A percentile compares a stretch with the other conserved stretches of the same genome.
phyloP scores from a whole-genome alignment of 2,888 invertebrate genomes.

The Caenorhabditis japonica region DNA sequence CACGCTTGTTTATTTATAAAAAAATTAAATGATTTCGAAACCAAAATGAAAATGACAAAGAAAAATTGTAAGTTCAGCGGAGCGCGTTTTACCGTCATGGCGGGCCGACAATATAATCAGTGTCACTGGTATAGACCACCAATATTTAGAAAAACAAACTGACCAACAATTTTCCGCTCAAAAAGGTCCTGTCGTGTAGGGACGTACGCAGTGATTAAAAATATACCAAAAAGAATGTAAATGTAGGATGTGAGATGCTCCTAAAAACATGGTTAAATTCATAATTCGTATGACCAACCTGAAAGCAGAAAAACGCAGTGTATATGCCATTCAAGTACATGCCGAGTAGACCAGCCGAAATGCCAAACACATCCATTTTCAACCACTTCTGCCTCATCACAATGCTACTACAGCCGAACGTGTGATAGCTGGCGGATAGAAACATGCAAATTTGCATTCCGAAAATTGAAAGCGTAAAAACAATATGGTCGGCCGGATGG shows the following conservation, averaged over 20 bases:
- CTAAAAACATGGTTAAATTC: constrained; percentile 53
- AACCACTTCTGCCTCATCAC: constrained; percentile 88
- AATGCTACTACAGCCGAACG: constrained; percentile 92
- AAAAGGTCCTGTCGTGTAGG: constrained; percentile 63
- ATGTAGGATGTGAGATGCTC: constrained; percentile 69
- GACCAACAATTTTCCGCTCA: constrained; percentile 53
- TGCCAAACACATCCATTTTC: constrained; percentile 92
- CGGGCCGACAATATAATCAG: too few relatives aligned
- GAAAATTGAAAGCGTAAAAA: constrained; percentile 86
- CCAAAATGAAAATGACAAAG: too few relatives aligned
- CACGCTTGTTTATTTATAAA: too few relatives aligned
- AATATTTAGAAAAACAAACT: not conserved
- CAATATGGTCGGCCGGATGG: constrained; percentile 86
- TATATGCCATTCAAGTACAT: constrained; percentile 96
- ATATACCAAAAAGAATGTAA: constrained; percentile 63
- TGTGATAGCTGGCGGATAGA: constrained; percentile 91
- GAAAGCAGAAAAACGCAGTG: constrained; percentile 94
- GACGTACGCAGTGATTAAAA: constrained; percentile 69
- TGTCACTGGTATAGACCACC: too few relatives aligned
- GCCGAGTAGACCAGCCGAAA: constrained; percentile 90
- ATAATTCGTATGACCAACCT: constrained; percentile 54
- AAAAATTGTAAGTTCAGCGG: too few relatives aligned
- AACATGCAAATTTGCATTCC: constrained; percentile 95
- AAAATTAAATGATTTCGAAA: too few relatives aligned
- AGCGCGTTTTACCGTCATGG: too few relatives aligned